Conservation (phyloP, 2,888 invertebrate genomes). For the Mechanitis mazaeus region DNA sequence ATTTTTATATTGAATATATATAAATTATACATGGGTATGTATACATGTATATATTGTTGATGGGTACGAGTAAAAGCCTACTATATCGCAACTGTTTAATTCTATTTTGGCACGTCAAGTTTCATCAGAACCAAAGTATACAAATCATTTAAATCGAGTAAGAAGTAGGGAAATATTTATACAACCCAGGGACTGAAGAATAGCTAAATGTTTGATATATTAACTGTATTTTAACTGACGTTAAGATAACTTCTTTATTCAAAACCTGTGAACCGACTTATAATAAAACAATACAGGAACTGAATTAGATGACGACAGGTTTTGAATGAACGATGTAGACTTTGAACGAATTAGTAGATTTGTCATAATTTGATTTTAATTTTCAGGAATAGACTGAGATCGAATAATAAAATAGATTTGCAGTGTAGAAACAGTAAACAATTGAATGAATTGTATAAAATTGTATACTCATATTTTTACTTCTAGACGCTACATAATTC, state of each 20-base stretch:
- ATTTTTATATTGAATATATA: constrained; percentile 77
- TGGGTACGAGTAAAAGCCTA: constrained; percentile 73
- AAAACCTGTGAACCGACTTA: constrained; percentile 72
- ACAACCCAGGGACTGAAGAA: constrained; percentile 76
- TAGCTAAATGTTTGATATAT: constrained; percentile 77
- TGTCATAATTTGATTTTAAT: constrained; percentile 40
- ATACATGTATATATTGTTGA: constrained; percentile 77
- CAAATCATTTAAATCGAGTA: constrained; percentile 75
- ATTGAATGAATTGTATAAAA: constrained; percentile 4
- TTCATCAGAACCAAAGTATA: constrained; percentile 77
- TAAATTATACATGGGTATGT: constrained; percentile 77
- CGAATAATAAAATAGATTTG: constrained; percentile 24
- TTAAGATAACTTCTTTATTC: constrained; percentile 69
- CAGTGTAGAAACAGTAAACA: constrained; percentile 20
- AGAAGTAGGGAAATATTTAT: constrained; percentile 76
- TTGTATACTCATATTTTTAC: constrained; percentile 3
- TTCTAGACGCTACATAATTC: constrained; percentile 1
- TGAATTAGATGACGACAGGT: constrained; percentile 69
- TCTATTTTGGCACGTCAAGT: constrained; percentile 75
- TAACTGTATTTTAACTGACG: constrained; percentile 74
- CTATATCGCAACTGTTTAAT: constrained; percentile 76
- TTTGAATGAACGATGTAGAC: constrained; percentile 72
- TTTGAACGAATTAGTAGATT: constrained; percentile 42
- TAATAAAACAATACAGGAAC: constrained; percentile 62
- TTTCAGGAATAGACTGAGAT: constrained; percentile 46